phyloP scores from a whole-genome alignment of 2,888 invertebrate species.

The Pachliopta kotzebuea region DNA sequence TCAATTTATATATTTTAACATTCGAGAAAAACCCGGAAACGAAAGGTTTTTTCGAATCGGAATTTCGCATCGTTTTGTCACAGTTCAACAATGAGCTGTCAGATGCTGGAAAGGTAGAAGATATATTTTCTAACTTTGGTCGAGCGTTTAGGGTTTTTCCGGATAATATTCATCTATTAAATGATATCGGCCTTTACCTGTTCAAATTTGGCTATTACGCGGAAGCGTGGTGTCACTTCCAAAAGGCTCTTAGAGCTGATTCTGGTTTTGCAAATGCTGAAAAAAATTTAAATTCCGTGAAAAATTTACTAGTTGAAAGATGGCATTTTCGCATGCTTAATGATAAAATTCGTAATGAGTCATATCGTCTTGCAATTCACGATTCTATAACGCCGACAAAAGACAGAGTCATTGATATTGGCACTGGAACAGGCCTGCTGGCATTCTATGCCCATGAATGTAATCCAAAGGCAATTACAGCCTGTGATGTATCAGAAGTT shows the following conservation, averaged over 20 bases:
- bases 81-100: constrained; percentile 47
- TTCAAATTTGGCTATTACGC: constrained; percentile 77
- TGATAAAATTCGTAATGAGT: constrained; percentile 84
- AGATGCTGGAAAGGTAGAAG: constrained; percentile 45
- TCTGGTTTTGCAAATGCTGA: constrained; percentile 79
- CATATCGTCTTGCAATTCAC: constrained; percentile 83
- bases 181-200: constrained; percentile 63
- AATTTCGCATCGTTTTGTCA: constrained; percentile 51
- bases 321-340: constrained; percentile 94
- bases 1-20: constrained; percentile 53
- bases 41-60: constrained; percentile 44
- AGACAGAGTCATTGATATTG: constrained; percentile 85
- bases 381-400: constrained; percentile 66
- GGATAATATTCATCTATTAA: constrained; percentile 49
- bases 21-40: constrained; percentile 49
- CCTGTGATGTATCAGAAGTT: constrained; percentile 84
- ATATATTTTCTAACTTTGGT: constrained; percentile 56
- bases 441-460: constrained; percentile 83
- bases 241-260: constrained; percentile 72
- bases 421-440: constrained; percentile 88
- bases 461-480: constrained; percentile 79
- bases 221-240: constrained; percentile 80
- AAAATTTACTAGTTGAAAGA: constrained; percentile 84
- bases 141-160: constrained; percentile 53
- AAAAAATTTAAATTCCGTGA: constrained; percentile 84